Evolutionary conservation across 2,797 vertebrate genomes (phyloP), one percentile per base, ranked within the genome.

Genomic region (Aldrovandia affinis): DNA sequence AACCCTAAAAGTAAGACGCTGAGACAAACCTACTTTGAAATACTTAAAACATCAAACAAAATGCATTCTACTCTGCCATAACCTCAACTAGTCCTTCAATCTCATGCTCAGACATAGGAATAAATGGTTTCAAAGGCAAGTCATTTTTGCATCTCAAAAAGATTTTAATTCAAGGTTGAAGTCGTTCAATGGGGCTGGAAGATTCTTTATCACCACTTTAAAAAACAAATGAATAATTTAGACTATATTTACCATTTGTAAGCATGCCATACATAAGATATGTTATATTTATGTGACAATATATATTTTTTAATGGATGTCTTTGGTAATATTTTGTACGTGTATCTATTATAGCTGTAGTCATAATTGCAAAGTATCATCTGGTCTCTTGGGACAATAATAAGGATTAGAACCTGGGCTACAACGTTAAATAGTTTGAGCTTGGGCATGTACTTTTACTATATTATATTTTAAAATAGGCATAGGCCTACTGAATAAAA

Each of bases 81-180:
- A 57, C 81, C 63, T 75, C 63, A 39, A 57, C 10, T 33, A 52
- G 50, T 33, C 52, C 33, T 78, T 78, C 36, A 47, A n/a, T 61
- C n/a, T 52, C n/a, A 79, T 59, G 33, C 30, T 61, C 79, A 30
- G 81, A 84, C 68, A 81, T 44, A 83, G 75, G 8, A 77, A 68
- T 68, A 36, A 52, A 59, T 73, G 3, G 39, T 33, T 59, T 85
- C 39, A 85, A 70, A 57, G 50, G 78, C 47, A 81, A 57, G 81
- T 52, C 25, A 57, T 81, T 78, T 84, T 25, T 68, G 28, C 28
- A 22, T 8, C n/a, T 80, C 12, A 28, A 77, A 42, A 65, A 59
- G 50, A 85, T 28, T 75, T 77, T 30, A 39, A 28, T 59, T 85
- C 80, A 81, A 85, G 52, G 83, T 22, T 42, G 65, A 70, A 81